Conservation (phyloP, 2,113 vertebrate genomes). For the Todiramphus chloris region DNA sequence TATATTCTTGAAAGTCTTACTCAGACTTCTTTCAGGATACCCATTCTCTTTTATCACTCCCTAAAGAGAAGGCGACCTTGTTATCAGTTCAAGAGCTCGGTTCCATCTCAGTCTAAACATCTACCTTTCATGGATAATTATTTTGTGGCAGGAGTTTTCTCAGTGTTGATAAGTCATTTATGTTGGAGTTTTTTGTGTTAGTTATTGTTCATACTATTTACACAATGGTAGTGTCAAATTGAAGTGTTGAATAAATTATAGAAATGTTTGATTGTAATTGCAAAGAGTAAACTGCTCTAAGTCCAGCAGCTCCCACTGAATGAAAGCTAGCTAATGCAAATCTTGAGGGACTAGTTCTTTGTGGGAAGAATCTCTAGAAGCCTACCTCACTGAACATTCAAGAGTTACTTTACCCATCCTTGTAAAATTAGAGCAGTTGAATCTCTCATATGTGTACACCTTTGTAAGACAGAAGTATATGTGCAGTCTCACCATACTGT, state of each 20-base stretch:
- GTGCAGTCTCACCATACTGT: neutral
- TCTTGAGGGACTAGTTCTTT: neutral
- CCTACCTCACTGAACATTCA: neutral
- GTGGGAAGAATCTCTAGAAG: neutral
- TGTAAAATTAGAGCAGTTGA: neutral
- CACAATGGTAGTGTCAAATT: neutral
- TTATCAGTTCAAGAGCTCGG: neutral
- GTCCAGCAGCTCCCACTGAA: neutral
- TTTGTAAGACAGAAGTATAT: neutral
- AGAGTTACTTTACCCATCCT: neutral
- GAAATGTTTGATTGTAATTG: neutral
- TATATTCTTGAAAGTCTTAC: neutral
- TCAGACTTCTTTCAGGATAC: neutral
- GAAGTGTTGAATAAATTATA: neutral
- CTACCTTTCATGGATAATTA: neutral
- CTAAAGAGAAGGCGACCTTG: rapidly evolving
- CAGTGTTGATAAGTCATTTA: neutral
- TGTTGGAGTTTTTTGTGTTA: neutral
- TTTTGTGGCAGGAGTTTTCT: neutral
- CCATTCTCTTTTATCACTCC: neutral
- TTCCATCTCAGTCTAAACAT: neutral
- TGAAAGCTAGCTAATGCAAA: neutral
- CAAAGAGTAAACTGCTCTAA: neutral
- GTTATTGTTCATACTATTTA: neutral
- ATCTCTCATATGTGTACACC: neutral